Percentiles rank a stretch among this genome's conserved stretches.
These are phyloP conservation scores for Clostera curtula DNA, from an alignment of 2,888 invertebrate genomes.

Conservation along the genomic window DNA sequence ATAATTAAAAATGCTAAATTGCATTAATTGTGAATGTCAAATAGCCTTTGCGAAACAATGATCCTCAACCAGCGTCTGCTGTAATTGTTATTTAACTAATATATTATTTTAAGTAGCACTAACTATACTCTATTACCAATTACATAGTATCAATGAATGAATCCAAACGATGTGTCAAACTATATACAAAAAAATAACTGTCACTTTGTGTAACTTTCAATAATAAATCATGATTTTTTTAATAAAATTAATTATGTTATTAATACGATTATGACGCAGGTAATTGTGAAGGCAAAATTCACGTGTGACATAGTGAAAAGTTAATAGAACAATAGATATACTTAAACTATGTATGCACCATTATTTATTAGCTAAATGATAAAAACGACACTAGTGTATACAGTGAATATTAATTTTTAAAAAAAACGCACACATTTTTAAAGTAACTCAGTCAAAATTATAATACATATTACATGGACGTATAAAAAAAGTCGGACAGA, in stretches of 20 bases:
- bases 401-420: constrained; percentile 7
- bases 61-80: constrained; percentile 32
- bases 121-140: constrained; percentile 20
- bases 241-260: constrained; percentile 1
- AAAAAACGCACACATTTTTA: constrained; percentile 2
- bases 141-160: constrained; percentile 14
- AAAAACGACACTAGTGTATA: constrained; percentile 29
- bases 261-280: constrained; percentile 2
- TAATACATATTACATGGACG: too few relatives aligned
- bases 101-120: constrained; percentile 14
- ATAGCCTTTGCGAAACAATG: too few relatives aligned
- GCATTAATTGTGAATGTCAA: too few relatives aligned
- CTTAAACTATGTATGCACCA: constrained; percentile 53
- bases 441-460: too few relatives aligned
- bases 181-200: constrained; percentile 23
- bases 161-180: constrained; percentile 10
- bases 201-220: constrained; percentile 2
- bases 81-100: constrained; percentile 29
- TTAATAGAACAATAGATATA: constrained; percentile 22
- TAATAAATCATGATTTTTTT: constrained; percentile 2
- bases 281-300: constrained; percentile 15
- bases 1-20: too few relatives aligned
- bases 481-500: too few relatives aligned
- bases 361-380: constrained; percentile 28
- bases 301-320: constrained; percentile 18